Percentiles rank a stretch among this genome's conserved stretches.
Evolutionary conservation across 2,888 invertebrate species (phyloP).

Genomic region (Loripinus fragilis): DNA sequence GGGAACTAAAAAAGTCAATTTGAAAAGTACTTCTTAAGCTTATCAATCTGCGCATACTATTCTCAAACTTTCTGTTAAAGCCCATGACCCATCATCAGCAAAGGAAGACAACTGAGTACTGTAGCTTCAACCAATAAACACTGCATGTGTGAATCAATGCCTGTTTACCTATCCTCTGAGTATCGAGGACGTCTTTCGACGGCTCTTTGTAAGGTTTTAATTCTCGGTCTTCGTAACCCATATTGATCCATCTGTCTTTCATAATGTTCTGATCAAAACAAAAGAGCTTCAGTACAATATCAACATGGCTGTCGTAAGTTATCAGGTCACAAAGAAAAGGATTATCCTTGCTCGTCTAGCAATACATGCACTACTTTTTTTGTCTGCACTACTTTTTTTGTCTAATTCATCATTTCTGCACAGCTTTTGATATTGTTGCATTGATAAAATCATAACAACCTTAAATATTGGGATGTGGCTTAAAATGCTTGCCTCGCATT

Average conservation of each 20-base stretch:
- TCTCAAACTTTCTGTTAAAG: too few relatives aligned
- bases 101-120: background rate
- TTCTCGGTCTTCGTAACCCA: conserved; percentile 98
- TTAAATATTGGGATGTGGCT: too few relatives aligned
- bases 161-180: conserved; percentile 81
- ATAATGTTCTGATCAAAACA: conserved; percentile 85
- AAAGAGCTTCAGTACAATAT: conserved; percentile 42
- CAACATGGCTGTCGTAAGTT: background rate
- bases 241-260: conserved; percentile 99
- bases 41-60: too few relatives aligned
- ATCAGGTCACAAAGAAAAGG: background rate
- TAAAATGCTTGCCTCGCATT: too few relatives aligned
- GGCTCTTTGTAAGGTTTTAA: conserved; percentile 96
- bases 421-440: too few relatives aligned
- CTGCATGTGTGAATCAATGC: conserved; percentile 25
- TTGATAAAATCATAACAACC: too few relatives aligned
- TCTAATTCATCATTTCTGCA: too few relatives aligned
- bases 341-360: background rate
- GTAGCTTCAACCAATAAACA: conserved; percentile 21
- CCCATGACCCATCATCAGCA: background rate
- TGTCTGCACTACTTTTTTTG: too few relatives aligned
- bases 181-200: conserved; percentile 76
- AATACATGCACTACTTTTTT: too few relatives aligned
- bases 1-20: too few relatives aligned
- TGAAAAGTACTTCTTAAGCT: too few relatives aligned